phyloP scores from a whole-genome alignment of 2,113 vertebrate species.

The Seriola rivoliana region DNA sequence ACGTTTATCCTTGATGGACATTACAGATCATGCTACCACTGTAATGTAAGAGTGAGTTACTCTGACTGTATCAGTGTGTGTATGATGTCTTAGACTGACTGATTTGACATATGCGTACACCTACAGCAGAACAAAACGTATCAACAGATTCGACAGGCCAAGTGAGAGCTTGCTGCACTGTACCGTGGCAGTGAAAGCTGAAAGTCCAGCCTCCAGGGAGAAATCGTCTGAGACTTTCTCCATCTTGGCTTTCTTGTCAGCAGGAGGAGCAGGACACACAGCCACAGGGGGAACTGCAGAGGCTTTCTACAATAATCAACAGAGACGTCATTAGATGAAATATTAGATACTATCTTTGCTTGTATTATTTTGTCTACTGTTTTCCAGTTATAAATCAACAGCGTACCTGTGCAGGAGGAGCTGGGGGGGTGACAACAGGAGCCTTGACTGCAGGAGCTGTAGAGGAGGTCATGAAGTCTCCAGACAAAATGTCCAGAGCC shows the following conservation, averaged over 20 bases:
- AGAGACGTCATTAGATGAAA: neutral
- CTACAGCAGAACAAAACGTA: too few relatives aligned
- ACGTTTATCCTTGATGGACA: too few relatives aligned
- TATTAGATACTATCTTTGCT: neutral
- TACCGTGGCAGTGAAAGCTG: constrained; percentile 42
- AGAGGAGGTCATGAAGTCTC: constrained; percentile 64
- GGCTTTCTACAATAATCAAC: constrained; percentile 35
- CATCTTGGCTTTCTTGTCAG: constrained; percentile 72
- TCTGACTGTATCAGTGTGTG: too few relatives aligned
- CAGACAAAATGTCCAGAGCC: constrained; percentile 80
- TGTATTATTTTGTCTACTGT: neutral
- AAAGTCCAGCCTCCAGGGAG: constrained; percentile 56
- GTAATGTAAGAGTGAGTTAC: too few relatives aligned
- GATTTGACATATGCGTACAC: neutral
- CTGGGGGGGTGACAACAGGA: constrained; percentile 45
- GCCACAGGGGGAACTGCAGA: constrained; percentile 51
- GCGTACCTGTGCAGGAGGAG: constrained; percentile 57
- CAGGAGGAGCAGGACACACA: constrained; percentile 59
- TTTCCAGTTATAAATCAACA: neutral
- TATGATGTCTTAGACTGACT: too few relatives aligned
- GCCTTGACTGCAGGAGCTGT: constrained; percentile 67
- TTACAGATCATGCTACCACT: too few relatives aligned
- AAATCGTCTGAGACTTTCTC: constrained; percentile 47
- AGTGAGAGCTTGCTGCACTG: neutral
- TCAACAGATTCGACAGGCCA: neutral